A percentile compares a stretch with the other conserved stretches of the same genome.
These are phyloP conservation scores for Lobophora halterata DNA, from an alignment of 2,888 invertebrate genomes.

Conservation along the genomic window DNA sequence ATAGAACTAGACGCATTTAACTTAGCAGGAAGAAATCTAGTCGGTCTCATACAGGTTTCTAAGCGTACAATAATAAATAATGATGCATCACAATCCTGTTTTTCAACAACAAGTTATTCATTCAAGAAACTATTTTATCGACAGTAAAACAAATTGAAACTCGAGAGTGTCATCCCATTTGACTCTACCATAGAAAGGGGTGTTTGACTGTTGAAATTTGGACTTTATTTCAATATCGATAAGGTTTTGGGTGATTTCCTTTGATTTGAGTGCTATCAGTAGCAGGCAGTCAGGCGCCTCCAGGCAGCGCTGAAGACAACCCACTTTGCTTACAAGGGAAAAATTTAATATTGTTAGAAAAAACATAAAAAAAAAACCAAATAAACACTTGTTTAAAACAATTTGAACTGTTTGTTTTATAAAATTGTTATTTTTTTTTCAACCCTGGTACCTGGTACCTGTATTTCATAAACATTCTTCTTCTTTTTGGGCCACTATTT, in stretches of 20 bases:
- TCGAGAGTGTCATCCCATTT: conserved; percentile 46
- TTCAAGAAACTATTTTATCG: conserved; percentile 29
- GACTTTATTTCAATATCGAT: conserved; percentile 16
- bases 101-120: conserved; percentile 17
- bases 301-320: conserved; percentile 61
- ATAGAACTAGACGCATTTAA: conserved; percentile 13
- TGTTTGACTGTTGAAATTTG: conserved; percentile 16
- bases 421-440: no score
- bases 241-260: conserved; percentile 16
- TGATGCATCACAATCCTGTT: conserved; percentile 25
- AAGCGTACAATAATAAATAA: no score
- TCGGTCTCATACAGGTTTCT: conserved; percentile 25
- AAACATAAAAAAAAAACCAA: no score
- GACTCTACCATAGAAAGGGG: conserved; percentile 10
- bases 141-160: conserved; percentile 49
- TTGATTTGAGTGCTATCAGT: conserved; percentile 31
- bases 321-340: conserved; percentile 44
- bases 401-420: no score
- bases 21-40: conserved; percentile 30
- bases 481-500: no score
- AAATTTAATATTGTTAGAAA: conserved; percentile 37
- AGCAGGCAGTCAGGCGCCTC: conserved; percentile 58
- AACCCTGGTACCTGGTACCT: no score
- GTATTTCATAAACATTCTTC: no score
- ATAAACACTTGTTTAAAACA: no score